These are phyloP conservation scores for Xiphophorus maculatus DNA, from an alignment of 2,113 vertebrate genomes.

Conservation along the genomic window DNA sequence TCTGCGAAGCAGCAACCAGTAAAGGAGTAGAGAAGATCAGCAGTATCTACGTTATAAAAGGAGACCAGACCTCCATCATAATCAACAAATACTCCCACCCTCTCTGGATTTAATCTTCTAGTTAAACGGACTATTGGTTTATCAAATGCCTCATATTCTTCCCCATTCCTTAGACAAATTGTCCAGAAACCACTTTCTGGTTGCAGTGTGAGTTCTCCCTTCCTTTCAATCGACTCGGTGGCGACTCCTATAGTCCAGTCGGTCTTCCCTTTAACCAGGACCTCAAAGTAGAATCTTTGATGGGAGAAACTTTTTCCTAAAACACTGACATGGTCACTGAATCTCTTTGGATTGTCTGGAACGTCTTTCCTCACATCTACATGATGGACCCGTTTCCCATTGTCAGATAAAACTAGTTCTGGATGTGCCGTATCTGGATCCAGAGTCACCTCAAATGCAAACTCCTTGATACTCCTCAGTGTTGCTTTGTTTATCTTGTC, in stretches of 20 bases:
- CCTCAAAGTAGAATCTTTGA: slow-evolving; percentile 23
- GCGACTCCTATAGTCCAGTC: slow-evolving; percentile 10
- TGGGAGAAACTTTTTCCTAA: slow-evolving; percentile 21
- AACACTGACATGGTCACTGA: neutral
- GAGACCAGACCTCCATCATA: slow-evolving; percentile 10
- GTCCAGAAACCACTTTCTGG: slow-evolving; percentile 10
- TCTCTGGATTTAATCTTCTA: neutral
- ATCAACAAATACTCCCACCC: slow-evolving; percentile 31
- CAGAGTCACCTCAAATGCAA: slow-evolving; percentile 14
- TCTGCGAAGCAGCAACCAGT: slow-evolving; percentile 17
- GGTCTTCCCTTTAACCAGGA: slow-evolving; percentile 17
- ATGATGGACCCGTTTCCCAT: neutral
- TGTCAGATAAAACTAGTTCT: neutral
- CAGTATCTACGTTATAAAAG: slow-evolving; percentile 11
- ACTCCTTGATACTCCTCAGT: slow-evolving; percentile 10
- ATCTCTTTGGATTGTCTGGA: slow-evolving; percentile 6
- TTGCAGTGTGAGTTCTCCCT: neutral
- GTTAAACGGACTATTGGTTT: neutral
- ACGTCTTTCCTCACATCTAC: neutral
- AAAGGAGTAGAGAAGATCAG: slow-evolving; percentile 3
- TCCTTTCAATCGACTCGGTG: slow-evolving; percentile 1
- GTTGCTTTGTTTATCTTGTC: neutral
- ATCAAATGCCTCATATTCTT: neutral
- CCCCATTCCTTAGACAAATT: neutral
- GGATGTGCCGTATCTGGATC: slow-evolving; percentile 16